Evolutionary conservation across 2,797 vertebrate genomes (phyloP).

Genomic region (Oceanodroma leucorhoa): DNA sequence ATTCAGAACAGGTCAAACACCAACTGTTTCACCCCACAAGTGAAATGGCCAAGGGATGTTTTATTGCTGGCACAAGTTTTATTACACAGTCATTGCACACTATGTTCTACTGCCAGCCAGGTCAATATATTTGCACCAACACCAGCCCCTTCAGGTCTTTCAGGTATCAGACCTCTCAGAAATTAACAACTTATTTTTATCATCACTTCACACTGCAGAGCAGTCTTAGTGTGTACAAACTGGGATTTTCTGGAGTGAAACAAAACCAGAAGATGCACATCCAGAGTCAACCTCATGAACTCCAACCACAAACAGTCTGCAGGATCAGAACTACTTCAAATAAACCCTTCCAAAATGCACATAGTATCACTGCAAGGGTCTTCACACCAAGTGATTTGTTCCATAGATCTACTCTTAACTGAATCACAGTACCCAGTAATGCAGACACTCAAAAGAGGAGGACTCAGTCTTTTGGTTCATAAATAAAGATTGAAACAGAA

Average conservation of each 20-base stretch:
- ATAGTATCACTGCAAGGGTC: not conserved
- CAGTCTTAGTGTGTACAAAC: not conserved
- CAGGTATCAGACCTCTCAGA: not conserved
- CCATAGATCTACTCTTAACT: not conserved
- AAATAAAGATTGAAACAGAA: not conserved
- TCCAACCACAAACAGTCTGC: not conserved
- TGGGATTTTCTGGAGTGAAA: not conserved
- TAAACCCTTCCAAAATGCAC: not conserved
- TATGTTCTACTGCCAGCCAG: not conserved
- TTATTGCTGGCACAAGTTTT: not conserved
- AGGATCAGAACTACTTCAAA: not conserved
- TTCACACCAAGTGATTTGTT: not conserved
- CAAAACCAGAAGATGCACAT: not conserved
- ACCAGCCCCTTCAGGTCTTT: not conserved
- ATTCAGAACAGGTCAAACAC: not conserved
- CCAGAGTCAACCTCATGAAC: not conserved
- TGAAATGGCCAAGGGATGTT: not conserved
- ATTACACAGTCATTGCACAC: not conserved
- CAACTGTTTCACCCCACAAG: accelerated
- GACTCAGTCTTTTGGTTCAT: not conserved
- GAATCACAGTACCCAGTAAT: not conserved
- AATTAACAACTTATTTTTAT: not conserved
- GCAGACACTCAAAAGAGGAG: not conserved
- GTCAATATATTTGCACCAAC: not conserved
- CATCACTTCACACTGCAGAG: not conserved